These are phyloP conservation scores for Brenthis hecate DNA, from an alignment of 2,888 invertebrate genomes.

Conservation along the genomic window DNA sequence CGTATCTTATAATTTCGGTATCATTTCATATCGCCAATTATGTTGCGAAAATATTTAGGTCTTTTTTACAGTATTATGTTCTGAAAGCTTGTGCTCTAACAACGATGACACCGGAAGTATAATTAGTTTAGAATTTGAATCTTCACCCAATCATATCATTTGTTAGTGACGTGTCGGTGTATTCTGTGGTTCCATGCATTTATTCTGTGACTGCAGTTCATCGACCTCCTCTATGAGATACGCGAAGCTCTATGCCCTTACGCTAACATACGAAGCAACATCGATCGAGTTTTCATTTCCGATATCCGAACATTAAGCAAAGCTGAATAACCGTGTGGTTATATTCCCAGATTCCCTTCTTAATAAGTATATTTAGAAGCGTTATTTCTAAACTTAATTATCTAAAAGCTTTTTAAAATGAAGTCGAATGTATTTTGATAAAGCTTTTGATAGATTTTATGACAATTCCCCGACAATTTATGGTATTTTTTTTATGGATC, in stretches of 20 bases:
- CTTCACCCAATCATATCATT: slow-evolving; percentile 31
- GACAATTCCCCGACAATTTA: slow-evolving; percentile 56
- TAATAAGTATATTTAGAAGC: slow-evolving; percentile 28
- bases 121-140: slow-evolving; percentile 15
- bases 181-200: slow-evolving; percentile 54
- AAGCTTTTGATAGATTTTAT: slow-evolving; percentile 46
- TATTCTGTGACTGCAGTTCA: slow-evolving; percentile 72
- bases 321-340: slow-evolving; percentile 27
- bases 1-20: slow-evolving; percentile 40
- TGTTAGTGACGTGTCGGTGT: slow-evolving; percentile 31
- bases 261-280: slow-evolving; percentile 69
- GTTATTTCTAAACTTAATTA: slow-evolving; percentile 24
- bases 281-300: slow-evolving; percentile 44
- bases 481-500: slow-evolving; percentile 42
- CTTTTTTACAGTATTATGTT: background rate
- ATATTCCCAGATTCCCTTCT: slow-evolving; percentile 17
- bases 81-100: background rate
- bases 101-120: slow-evolving; percentile 23
- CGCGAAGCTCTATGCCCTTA: slow-evolving; percentile 63
- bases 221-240: slow-evolving; percentile 60
- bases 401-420: slow-evolving; percentile 59
- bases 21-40: slow-evolving; percentile 7
- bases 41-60: background rate
- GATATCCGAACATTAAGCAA: slow-evolving; percentile 37
- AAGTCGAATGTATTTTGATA: slow-evolving; percentile 41